A percentile compares a stretch with the other conserved stretches of the same genome.
Evolutionary conservation across 2,113 vertebrate species (phyloP).

Genomic region (Poecilia latipinna): DNA sequence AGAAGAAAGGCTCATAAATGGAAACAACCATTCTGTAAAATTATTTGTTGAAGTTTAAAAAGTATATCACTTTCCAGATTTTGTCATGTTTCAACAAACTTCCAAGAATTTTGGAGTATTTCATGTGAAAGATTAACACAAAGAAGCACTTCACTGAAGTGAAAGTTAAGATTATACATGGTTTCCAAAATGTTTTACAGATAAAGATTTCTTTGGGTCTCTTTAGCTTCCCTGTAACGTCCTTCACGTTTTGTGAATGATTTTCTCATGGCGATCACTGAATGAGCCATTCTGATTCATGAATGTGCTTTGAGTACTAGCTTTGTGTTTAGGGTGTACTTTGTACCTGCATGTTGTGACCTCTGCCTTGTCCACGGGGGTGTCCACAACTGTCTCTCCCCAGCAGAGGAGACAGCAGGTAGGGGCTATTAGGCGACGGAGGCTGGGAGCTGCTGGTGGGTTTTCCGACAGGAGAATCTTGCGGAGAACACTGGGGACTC

Average conservation of each 20-base stretch:
- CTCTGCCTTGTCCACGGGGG: constrained; percentile 79
- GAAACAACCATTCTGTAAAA: too few relatives aligned
- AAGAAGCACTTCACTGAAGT: too few relatives aligned
- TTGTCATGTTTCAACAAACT: background rate
- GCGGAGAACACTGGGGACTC: constrained; percentile 94
- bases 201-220: too few relatives aligned
- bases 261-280: too few relatives aligned
- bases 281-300: background rate
- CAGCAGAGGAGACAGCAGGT: constrained; percentile 81
- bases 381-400: constrained; percentile 81
- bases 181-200: too few relatives aligned
- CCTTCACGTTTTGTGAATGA: background rate
- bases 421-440: constrained; percentile 88
- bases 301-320: background rate
- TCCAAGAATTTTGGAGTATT: background rate
- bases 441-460: constrained; percentile 88
- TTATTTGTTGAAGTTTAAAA: background rate
- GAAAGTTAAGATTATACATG: too few relatives aligned
- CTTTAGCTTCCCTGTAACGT: too few relatives aligned
- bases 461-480: constrained; percentile 87
- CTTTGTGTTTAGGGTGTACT: background rate
- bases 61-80: background rate
- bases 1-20: background rate
- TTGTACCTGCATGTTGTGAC: constrained; percentile 84
- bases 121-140: too few relatives aligned